phyloP scores from a whole-genome alignment of 2,113 vertebrate genomes.

The Neolamprologus caudopunctatus region DNA sequence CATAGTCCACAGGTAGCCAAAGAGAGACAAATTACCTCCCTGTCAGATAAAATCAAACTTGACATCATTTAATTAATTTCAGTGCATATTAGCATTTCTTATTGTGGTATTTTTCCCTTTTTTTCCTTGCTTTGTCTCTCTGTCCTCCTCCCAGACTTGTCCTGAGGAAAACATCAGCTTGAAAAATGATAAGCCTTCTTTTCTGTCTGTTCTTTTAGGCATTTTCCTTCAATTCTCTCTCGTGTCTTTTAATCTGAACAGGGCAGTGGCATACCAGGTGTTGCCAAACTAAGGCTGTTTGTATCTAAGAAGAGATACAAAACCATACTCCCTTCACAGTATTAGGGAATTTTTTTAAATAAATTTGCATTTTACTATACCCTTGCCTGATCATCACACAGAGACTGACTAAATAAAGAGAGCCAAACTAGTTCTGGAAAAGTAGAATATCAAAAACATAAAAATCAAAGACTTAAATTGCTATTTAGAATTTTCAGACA shows the following conservation, averaged over 20 bases:
- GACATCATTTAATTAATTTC: slow-evolving; percentile 87
- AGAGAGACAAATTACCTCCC: slow-evolving; percentile 82
- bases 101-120: slow-evolving; percentile 23
- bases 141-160: not conserved
- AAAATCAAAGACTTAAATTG: not conserved
- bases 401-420: not conserved
- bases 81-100: slow-evolving; percentile 62
- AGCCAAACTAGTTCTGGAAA: not conserved
- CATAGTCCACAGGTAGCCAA: slow-evolving; percentile 31
- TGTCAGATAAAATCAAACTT: slow-evolving; percentile 86
- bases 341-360: fast-evolving
- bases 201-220: not conserved
- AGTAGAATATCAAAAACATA: not conserved
- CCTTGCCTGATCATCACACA: not conserved
- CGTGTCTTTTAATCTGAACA: not conserved
- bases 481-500: not conserved
- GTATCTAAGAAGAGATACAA: not conserved
- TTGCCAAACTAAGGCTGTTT: not conserved
- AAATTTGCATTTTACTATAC: not conserved
- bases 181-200: slow-evolving; percentile 27
- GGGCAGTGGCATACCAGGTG: not conserved
- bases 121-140: not conserved
- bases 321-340: not conserved
- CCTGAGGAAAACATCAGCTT: slow-evolving; percentile 24
- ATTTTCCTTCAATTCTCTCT: not conserved